Conservation (phyloP, 2,888 invertebrate species). For the Acrobasis consociella region DNA sequence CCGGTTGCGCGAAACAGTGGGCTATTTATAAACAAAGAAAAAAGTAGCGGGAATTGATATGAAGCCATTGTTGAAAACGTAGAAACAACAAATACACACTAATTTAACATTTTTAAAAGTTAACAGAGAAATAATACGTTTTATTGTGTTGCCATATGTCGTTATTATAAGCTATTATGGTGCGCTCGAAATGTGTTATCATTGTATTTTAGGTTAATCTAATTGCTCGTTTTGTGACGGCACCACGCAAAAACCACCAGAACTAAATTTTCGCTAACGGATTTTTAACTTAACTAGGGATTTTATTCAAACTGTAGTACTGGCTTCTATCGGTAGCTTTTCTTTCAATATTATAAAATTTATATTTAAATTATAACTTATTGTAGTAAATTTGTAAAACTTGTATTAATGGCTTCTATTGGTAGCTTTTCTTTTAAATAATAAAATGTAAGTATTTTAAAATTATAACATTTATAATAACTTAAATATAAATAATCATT, state of each 20-base stretch:
- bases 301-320: neutral
- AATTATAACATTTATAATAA: too few species aligned
- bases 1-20: conserved; percentile 46
- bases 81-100: conserved; percentile 33
- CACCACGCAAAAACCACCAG: neutral
- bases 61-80: conserved; percentile 32
- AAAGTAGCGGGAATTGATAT: conserved; percentile 37
- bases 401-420: too few species aligned
- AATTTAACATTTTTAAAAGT: conserved; percentile 27
- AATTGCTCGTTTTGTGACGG: neutral
- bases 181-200: neutral
- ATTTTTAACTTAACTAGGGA: neutral
- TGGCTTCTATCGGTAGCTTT: too few species aligned
- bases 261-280: neutral
- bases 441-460: too few species aligned
- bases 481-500: too few species aligned
- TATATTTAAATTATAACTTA: too few species aligned
- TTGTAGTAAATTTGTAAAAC: too few species aligned
- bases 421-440: too few species aligned
- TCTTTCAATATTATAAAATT: too few species aligned
- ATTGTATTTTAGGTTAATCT: neutral
- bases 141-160: conserved; percentile 3
- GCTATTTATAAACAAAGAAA: conserved; percentile 51
- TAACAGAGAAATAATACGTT: neutral
- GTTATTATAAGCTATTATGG: neutral